Percentiles rank a stretch among this genome's conserved stretches.
Evolutionary conservation across 2,888 invertebrate species (phyloP).

Genomic region (Diplolepis rosae): DNA sequence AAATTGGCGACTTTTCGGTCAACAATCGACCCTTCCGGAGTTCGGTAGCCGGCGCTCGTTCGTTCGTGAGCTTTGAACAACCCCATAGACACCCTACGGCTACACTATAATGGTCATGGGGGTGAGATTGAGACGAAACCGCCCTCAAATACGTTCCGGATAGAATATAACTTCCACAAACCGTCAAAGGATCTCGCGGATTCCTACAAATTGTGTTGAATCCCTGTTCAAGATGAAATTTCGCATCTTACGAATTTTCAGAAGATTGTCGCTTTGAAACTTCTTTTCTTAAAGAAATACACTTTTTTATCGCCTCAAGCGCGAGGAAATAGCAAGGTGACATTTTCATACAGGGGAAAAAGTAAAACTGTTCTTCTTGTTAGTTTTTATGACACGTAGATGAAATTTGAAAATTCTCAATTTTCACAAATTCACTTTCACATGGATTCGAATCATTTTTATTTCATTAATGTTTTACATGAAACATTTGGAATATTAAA

Average conservation of each 20-base stretch:
- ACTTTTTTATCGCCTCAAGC: background rate
- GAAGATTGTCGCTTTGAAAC: background rate
- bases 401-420: too few relatives aligned
- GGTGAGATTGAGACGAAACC: slow-evolving; percentile 42
- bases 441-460: too few relatives aligned
- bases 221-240: background rate
- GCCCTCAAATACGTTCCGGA: slow-evolving; percentile 43
- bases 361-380: too few relatives aligned
- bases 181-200: slow-evolving; percentile 44
- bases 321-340: too few relatives aligned
- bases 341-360: too few relatives aligned
- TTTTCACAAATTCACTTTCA: too few relatives aligned
- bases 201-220: background rate
- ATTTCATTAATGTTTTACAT: too few relatives aligned
- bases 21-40: slow-evolving; percentile 73
- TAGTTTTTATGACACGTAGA: too few relatives aligned
- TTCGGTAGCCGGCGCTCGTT: slow-evolving; percentile 61
- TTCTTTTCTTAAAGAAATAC: background rate
- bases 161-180: slow-evolving; percentile 36
- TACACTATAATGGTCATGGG: slow-evolving; percentile 67
- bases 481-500: too few relatives aligned
- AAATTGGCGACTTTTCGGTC: slow-evolving; percentile 74
- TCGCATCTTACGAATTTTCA: background rate
- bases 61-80: slow-evolving; percentile 60
- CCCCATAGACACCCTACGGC: slow-evolving; percentile 66